Conservation (phyloP, 2,797 vertebrate genomes). For the Pangasius krempfi region DNA sequence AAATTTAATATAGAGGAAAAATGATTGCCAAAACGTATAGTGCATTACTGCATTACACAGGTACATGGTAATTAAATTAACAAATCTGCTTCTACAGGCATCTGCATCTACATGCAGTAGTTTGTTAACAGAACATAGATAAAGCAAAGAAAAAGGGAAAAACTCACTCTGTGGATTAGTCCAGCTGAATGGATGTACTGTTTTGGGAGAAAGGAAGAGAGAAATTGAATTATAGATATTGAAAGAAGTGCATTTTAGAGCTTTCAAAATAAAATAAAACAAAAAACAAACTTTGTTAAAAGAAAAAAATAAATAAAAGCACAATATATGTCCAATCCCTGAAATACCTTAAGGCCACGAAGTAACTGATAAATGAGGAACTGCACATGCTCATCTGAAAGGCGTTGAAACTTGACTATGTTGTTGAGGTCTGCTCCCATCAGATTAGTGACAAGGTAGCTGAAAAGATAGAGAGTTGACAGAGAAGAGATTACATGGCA, state of each 20-base stretch:
- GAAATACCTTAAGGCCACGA: constrained; percentile 70
- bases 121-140: neutral
- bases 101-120: neutral
- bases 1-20: neutral
- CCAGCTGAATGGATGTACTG: constrained; percentile 99
- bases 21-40: neutral
- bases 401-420: constrained; percentile 95
- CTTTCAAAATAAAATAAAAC: neutral
- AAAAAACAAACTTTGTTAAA: neutral
- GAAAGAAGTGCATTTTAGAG: constrained; percentile 19
- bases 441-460: constrained; percentile 96
- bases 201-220: constrained; percentile 46
- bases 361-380: constrained; percentile 97
- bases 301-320: too few species aligned
- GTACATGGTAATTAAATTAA: neutral
- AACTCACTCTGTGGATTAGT: constrained; percentile 95
- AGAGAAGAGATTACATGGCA: neutral
- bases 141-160: constrained; percentile 30
- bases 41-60: neutral
- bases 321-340: neutral
- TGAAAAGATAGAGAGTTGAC: constrained; percentile 62
- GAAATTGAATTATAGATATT: neutral
- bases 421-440: constrained; percentile 99
- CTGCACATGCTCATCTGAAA: constrained; percentile 96
- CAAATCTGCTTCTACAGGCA: neutral